These are phyloP conservation scores for Melanotaenia parkinsoni DNA, from an alignment of 2,797 vertebrate species.

Conservation along the genomic window DNA sequence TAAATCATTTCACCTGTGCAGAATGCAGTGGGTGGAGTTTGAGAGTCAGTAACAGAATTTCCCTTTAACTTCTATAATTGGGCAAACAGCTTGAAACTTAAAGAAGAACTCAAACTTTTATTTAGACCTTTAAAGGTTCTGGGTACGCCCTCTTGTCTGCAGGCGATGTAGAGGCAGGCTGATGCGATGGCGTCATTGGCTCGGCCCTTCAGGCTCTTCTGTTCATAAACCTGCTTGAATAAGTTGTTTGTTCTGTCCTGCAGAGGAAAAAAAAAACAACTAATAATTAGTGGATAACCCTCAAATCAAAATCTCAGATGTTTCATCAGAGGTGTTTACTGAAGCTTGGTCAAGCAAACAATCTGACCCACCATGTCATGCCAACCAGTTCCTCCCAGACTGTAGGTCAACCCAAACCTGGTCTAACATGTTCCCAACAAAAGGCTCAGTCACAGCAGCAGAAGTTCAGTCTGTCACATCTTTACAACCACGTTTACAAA, in stretches of 20 bases:
- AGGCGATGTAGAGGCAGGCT: conserved; percentile 98
- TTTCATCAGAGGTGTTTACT: neutral
- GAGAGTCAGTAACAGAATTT: neutral
- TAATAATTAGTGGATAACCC: neutral
- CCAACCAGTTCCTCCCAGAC: neutral
- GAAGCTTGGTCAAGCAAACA: neutral
- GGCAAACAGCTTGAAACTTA: too few relatives aligned
- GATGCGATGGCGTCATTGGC: conserved; percentile 98
- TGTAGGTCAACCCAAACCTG: too few relatives aligned
- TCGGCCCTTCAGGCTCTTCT: conserved; percentile 98
- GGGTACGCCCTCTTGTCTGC: conserved; percentile 97
- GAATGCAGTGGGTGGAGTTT: too few relatives aligned
- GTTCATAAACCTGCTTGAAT: conserved; percentile 99
- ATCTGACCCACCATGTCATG: neutral
- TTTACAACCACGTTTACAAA: neutral
- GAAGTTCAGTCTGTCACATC: neutral
- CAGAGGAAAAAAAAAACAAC: neutral
- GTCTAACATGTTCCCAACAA: too few relatives aligned
- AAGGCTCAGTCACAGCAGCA: neutral
- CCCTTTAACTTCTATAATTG: too few relatives aligned
- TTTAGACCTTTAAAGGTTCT: conserved; percentile 97
- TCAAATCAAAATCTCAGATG: neutral
- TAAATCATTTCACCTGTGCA: too few relatives aligned
- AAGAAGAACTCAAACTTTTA: neutral
- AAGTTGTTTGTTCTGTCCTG: conserved; percentile 99